Evolutionary conservation across 1,140 invertebrate species (phyloP), one percentile per base, ranked within the genome.

Genomic region (Drosophila mauritiana): DNA sequence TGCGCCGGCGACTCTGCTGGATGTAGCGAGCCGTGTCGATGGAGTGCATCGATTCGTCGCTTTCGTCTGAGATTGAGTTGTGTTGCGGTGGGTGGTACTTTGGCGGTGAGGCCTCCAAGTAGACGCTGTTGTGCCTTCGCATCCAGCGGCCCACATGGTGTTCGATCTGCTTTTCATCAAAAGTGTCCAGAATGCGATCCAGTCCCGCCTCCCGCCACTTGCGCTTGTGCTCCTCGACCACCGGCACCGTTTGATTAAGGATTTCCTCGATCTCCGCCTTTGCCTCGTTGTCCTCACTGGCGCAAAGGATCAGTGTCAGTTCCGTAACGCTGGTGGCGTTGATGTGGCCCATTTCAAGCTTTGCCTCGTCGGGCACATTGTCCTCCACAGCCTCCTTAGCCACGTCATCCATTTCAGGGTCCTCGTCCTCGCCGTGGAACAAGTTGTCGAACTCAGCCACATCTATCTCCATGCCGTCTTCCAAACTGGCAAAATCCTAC

Each of bases 1-100:
- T 88, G n/a, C 67, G 68, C 3, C 73, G 78, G n/a, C 89, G 73
- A 54, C 89, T 91, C 31, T 73, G 73, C 12, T 63, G 73, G 8
- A 92, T 90, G 20, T 92, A 92, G 7, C 74, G 78, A 0, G 84
- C 86, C 1, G 84, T 91, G 34, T 92, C 88, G 22, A 80, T 43
- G 0, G 91, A 92, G 37, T 86, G 81, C 72, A 91, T 53, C 1
- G 91, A 92, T 36, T 75, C 82, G n/a, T 75, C 72, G 20, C 57
- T 68, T 15, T 22, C 31, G 22, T 22, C 40, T 36, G 17, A 6
- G n/a, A 40, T 36, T 3, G n/a, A 22, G 12, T 59, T 46, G 11
- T 34, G 13, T 1, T 46, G 17, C 0, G 49, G 7, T 3, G 52
- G 34, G 4, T 20, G 31, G 12, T 40, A 65, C 10, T 67, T 67